Conservation (phyloP, 2,113 vertebrate species). For the Pipa parva region DNA sequence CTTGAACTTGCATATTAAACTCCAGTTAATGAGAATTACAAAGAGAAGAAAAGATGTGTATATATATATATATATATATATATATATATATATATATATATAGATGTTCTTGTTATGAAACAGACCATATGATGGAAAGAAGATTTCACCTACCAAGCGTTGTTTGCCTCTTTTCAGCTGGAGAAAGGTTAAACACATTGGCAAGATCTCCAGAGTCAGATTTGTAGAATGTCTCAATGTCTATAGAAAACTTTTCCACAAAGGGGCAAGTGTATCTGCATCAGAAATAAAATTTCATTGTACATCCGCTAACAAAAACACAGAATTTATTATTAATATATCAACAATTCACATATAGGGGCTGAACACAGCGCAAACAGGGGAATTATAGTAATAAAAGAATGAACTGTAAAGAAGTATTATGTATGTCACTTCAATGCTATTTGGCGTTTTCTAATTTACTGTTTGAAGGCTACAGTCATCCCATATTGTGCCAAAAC, state of each 20-base stretch:
- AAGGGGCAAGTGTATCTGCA: constrained; percentile 93
- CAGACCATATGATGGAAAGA: not conserved
- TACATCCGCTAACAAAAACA: too few species aligned
- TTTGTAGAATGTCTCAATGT: constrained; percentile 97
- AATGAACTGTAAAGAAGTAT: too few species aligned
- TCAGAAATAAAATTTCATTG: not conserved
- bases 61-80: too few species aligned
- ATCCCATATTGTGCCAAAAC: too few species aligned
- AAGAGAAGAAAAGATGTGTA: too few species aligned
- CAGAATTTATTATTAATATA: not conserved
- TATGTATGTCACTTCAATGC: too few species aligned
- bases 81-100: too few species aligned
- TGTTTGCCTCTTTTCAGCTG: constrained; percentile 83
- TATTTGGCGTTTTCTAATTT: too few species aligned
- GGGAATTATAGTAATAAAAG: not conserved
- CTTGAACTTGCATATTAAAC: too few species aligned
- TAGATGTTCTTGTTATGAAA: not conserved
- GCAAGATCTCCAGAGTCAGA: constrained; percentile 81
- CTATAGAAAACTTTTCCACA: constrained; percentile 98
- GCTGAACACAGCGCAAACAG: not conserved
- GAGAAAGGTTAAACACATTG: constrained; percentile 89
- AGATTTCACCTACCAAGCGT: constrained; percentile 68
- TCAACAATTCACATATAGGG: too few species aligned
- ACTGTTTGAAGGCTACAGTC: too few species aligned
- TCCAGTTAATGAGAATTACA: too few species aligned